Evolutionary conservation across 2,113 vertebrate genomes (phyloP), one percentile per base, ranked within the genome.

Genomic region (Tapirus terrestris): DNA sequence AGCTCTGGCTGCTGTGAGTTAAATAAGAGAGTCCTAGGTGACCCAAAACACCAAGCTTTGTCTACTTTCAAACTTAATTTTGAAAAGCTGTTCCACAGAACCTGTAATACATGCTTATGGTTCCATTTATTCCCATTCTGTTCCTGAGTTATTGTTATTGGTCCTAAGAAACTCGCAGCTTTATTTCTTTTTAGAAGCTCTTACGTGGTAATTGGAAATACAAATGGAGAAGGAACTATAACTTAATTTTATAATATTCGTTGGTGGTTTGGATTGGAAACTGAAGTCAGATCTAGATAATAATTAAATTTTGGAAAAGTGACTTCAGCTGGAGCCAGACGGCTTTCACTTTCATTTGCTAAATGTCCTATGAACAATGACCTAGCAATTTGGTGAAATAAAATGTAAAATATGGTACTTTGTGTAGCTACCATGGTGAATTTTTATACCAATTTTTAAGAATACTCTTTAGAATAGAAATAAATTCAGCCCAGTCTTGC

Each of bases 11-110:
- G 10, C 45, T 90, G 8, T 21, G 76, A 86, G 25, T 80, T 79
- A 96, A 91, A 27, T 63, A 73, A 76, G 81, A 76, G 61, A 77
- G 60, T 76, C 45, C 79, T 68, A 2, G 56, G n/a, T 94, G 79
- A 70, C 48, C 33, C 61, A 53, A 84, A 63, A 68, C 8, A 75
- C n/a, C 33, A 33, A 67, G 17, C 48, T 84, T 85, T 68, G 65
- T 82, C 36, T 82, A 7, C 79, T 79, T 93, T 96, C 77, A 95
- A 70, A 67, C 43, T 95, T 45, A 65, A 79, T 93, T 96, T 97
- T 95, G 72, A 79, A 81, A 89, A 90, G 36, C 51, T 63, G 12
- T 88, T 93, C 67, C 48, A 23, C 17, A 45, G 81, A 91, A 89
- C 18, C 16, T 86, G 20, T 89, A 68, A 58, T 79, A 67, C 39